These are phyloP conservation scores for Thaumatotibia leucotreta DNA, from an alignment of 1,140 invertebrate species.

Conservation along the genomic window DNA sequence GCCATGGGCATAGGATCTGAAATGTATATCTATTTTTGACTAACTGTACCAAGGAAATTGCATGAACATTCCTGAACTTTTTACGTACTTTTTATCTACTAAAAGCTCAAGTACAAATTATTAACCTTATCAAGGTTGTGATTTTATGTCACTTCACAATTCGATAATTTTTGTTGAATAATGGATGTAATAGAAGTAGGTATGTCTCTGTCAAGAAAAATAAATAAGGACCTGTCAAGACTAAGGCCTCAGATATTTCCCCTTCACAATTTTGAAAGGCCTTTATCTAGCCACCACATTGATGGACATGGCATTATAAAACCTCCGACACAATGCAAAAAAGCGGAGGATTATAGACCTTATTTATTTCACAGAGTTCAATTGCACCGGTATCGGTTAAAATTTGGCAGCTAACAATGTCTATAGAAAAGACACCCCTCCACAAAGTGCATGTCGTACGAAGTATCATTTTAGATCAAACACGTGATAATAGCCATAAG, in stretches of 20 bases:
- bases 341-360: neutral
- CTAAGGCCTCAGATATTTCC: neutral
- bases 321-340: neutral
- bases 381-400: constrained; percentile 2
- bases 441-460: constrained; percentile 38
- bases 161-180: neutral
- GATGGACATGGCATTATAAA: constrained; percentile 10
- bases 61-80: too few relatives aligned
- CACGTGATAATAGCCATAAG: constrained; percentile 74
- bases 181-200: neutral
- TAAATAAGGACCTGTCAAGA: constrained; percentile 10
- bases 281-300: constrained; percentile 5
- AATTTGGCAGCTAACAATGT: constrained; percentile 4
- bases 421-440: constrained; percentile 40
- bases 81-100: too few relatives aligned
- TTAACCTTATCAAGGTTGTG: too few relatives aligned
- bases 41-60: too few relatives aligned
- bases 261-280: constrained; percentile 4
- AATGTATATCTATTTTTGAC: too few relatives aligned
- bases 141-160: neutral
- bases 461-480: constrained; percentile 76
- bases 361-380: neutral
- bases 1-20: too few relatives aligned
- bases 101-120: too few relatives aligned
- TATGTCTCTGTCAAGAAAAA: neutral